Conservation (phyloP, 2,797 vertebrate genomes). For the Rhincodon typus region DNA sequence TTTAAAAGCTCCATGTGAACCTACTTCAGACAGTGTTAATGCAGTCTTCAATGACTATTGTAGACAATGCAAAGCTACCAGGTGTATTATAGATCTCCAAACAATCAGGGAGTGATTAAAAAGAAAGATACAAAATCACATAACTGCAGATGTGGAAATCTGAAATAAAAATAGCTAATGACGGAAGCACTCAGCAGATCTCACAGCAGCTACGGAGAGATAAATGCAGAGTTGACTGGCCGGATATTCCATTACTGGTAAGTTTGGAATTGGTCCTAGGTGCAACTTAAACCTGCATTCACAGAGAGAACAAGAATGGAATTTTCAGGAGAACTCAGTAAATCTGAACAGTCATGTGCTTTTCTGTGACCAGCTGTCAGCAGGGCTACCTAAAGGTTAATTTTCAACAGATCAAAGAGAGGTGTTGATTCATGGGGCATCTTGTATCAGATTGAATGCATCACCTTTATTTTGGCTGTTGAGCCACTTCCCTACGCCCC, state of each 20-base stretch:
- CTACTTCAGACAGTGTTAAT: not conserved
- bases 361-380: no score
- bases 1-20: not conserved
- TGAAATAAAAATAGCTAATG: not conserved
- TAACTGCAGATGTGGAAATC: not conserved
- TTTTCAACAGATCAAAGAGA: no score
- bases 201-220: not conserved
- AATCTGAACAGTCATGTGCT: no score
- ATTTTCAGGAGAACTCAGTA: no score
- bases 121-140: not conserved
- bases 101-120: no score
- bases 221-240: not conserved
- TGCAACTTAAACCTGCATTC: not conserved
- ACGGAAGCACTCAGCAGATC: not conserved
- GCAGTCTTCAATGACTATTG: not conserved
- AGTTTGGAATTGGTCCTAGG: not conserved
- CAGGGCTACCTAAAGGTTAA: no score
- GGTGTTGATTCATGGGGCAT: no score
- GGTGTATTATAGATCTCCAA: no score
- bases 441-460: no score
- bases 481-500: no score
- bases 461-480: no score
- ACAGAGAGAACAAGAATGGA: no score
- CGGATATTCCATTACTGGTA: not conserved
- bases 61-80: not conserved